Conservation (phyloP, 1,140 invertebrate species). For the Macrobrachium rosenbergii region DNA sequence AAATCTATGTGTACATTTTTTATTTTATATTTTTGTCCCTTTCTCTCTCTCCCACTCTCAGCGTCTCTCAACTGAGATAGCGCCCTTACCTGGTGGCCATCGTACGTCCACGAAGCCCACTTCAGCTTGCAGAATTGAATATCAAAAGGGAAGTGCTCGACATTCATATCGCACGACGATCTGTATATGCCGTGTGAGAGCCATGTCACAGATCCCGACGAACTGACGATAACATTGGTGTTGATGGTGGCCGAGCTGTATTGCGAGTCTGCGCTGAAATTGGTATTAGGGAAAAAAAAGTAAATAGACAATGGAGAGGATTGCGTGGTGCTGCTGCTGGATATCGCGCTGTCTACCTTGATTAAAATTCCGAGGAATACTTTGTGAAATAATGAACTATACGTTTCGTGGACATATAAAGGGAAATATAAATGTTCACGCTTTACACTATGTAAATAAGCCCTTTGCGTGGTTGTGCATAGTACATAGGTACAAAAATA, state of each 20-base stretch:
- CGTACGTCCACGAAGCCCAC: constrained; percentile 97
- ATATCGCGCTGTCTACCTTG: too few species aligned
- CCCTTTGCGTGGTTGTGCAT: too few species aligned
- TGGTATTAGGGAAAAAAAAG: not conserved
- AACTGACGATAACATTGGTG: constrained; percentile 84
- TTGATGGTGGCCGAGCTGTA: constrained; percentile 85
- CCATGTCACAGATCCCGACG: constrained; percentile 79
- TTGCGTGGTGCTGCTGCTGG: not conserved
- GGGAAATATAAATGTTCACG: too few species aligned
- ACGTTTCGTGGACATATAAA: too few species aligned
- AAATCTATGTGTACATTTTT: too few species aligned
- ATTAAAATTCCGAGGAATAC: too few species aligned
- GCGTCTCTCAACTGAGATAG: not conserved
- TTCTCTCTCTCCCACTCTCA: not conserved
- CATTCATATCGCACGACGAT: constrained; percentile 90
- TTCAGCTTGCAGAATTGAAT: constrained; percentile 92
- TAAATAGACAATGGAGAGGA: not conserved
- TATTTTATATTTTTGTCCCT: not conserved
- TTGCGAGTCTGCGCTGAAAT: constrained; percentile 84
- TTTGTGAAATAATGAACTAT: too few species aligned
- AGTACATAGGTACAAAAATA: too few species aligned
- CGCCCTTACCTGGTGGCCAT: constrained; percentile 85
- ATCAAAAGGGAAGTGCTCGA: constrained; percentile 96
- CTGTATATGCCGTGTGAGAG: constrained; percentile 87
- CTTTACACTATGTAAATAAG: too few species aligned